Conservation (phyloP, 2,113 vertebrate species). For the Malurus cyaneus region DNA sequence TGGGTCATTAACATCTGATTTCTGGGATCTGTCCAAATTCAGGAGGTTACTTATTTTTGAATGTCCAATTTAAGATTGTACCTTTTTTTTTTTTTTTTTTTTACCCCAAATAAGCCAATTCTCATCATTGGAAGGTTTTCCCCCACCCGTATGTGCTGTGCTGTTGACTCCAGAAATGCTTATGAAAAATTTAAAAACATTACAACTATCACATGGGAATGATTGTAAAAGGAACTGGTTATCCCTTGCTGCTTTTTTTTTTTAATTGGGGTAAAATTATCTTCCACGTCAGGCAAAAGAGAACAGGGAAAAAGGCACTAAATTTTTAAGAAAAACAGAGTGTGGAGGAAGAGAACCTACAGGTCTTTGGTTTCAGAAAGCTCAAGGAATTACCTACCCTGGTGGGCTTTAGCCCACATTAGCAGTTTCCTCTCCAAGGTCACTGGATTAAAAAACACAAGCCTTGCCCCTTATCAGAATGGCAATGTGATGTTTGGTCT, state of each 20-base stretch:
- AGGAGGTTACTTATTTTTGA: neutral
- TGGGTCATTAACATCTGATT: constrained; percentile 71
- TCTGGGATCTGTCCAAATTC: constrained; percentile 56
- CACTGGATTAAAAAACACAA: neutral
- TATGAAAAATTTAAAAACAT: neutral
- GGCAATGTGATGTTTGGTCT: neutral
- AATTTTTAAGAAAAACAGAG: neutral
- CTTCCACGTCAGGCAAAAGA: neutral
- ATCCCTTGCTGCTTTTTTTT: neutral
- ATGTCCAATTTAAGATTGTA: constrained; percentile 1
- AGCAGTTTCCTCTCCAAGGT: neutral
- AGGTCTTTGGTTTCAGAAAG: neutral
- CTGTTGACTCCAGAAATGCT: constrained; percentile 64
- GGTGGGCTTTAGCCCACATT: neutral
- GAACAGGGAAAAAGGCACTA: neutral
- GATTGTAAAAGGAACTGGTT: neutral
- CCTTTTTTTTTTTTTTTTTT: neutral
- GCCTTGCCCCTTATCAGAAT: neutral
- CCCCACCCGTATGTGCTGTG: neutral
- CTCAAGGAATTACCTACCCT: neutral
- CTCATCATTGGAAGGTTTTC: neutral
- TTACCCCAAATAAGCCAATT: neutral
- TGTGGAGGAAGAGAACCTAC: neutral
- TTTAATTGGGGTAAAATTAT: neutral
- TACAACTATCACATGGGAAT: neutral